Base-by-base conservation (phyloP, 2,797 vertebrate genomes). In the Dallia pectoralis region DNA sequence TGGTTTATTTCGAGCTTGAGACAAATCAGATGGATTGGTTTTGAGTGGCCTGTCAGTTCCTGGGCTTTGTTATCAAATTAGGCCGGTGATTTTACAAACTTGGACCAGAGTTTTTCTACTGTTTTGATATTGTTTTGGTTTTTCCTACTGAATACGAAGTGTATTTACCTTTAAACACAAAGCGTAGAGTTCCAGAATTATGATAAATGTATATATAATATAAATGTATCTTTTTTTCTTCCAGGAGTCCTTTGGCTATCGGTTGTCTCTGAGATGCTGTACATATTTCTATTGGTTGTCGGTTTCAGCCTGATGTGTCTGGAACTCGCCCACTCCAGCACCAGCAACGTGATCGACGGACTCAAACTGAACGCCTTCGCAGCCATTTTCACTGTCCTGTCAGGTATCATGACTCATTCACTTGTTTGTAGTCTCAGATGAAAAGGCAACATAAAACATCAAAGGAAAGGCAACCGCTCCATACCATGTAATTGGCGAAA, bases 301-400 rank as follows among this genome's bases (percentile, higher is more conserved):
- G 96, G 96, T 81, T 98, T 98, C 94, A 96, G 95, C 88, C 95
- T 98, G 89, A 98, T 98, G 97, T 97, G 96, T 92, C 87, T 97
- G 1, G 96, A 98, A 87, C 94, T 98, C 75, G 88, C 96, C 81
- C 95, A 96, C 90, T 96, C 96, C 87, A 97, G 93, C 90, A 96
- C 96, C 87, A 97, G 93, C 89, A 96, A 94, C 51, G 88, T 97
- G 91, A 97, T 98, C 2, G 96, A 97, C 36, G 96, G 96, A 80
- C 96, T 98, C 89, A 98, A 98, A 91, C 94, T 98, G 82, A 98
- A 98, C 29, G 96, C 97, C 87, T 98, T 98, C 9, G 96, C 97
- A 1, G 97, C 97, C 0, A 92, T 98, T 90, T 98, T 98, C 95
- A 98, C 97, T 27, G 97, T 98, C 78, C 94, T 98, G 72, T 98